These are phyloP conservation scores for Apis mellifera DNA, from an alignment of 1,140 invertebrate species.

Conservation along the genomic window Amel_HAv3.1 CM009941.2:2015501-2016000, in stretches of 20 bases:
- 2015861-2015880: too few species aligned
- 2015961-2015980: too few species aligned
- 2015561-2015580: neutral
- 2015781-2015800: too few species aligned
- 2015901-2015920: too few species aligned
- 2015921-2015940: too few species aligned
- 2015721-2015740: neutral
- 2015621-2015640: conserved; percentile 63
- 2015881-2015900: too few species aligned
- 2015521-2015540: conserved; percentile 60
- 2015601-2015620: conserved; percentile 62
- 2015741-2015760: neutral
- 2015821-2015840: too few species aligned
- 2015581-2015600: conserved; percentile 52
- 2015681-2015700: conserved; percentile 56
- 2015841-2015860: too few species aligned
- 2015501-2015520: conserved; percentile 52
- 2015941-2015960: too few species aligned
- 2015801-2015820: too few species aligned
- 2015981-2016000: too few species aligned
- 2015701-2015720: neutral
- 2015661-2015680: conserved; percentile 55
- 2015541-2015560: conserved; percentile 64
- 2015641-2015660: conserved; percentile 40
- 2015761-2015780: too few species aligned